Conservation (phyloP, 2,888 invertebrate genomes). For the Idaea aversata region DNA sequence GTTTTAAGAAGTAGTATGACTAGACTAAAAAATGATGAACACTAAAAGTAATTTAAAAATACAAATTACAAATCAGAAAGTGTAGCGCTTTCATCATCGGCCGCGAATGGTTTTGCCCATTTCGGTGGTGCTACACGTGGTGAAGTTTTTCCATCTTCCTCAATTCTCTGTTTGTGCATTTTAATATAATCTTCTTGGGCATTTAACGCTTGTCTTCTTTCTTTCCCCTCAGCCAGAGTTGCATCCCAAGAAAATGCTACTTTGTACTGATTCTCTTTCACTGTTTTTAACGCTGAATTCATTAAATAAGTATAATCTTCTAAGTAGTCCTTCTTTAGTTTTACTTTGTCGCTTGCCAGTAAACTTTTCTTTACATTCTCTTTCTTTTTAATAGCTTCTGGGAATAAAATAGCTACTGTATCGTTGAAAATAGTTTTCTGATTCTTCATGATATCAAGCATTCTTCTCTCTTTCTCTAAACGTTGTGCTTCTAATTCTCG, state of each 20-base stretch:
- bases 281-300: constrained; percentile 52
- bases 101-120: not conserved
- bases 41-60: not conserved
- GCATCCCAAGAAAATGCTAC: constrained; percentile 79
- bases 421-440: constrained; percentile 84
- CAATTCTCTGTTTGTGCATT: constrained; percentile 55
- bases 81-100: constrained; percentile 6
- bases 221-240: constrained; percentile 74
- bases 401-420: constrained; percentile 82
- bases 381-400: constrained; percentile 78
- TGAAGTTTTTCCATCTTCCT: constrained; percentile 43
- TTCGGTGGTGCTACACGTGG: constrained; percentile 8
- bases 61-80: not conserved
- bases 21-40: not conserved
- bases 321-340: constrained; percentile 57
- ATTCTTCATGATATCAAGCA: constrained; percentile 78
- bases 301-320: constrained; percentile 57
- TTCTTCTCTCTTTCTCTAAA: constrained; percentile 78
- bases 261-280: constrained; percentile 70
- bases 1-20: not conserved
- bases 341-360: constrained; percentile 62
- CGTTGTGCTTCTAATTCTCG: constrained; percentile 80
- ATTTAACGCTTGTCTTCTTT: constrained; percentile 71
- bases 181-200: constrained; percentile 55
- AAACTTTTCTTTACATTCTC: constrained; percentile 64